phyloP scores from a whole-genome alignment of 2,888 invertebrate species.

The Diaperis boleti region DNA sequence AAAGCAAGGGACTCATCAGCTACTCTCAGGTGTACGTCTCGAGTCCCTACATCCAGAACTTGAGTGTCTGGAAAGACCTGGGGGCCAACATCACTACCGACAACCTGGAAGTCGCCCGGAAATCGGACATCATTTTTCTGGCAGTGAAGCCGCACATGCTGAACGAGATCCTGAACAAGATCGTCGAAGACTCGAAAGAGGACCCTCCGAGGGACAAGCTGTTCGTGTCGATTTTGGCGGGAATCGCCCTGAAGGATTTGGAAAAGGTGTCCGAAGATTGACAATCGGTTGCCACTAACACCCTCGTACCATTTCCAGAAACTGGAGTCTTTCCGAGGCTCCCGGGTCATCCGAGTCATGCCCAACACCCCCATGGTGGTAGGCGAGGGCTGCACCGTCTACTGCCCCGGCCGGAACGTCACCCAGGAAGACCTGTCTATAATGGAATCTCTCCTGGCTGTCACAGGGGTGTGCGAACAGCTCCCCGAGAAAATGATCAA shows the following conservation, averaged over 20 bases:
- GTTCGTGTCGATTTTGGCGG: conserved; percentile 87
- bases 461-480: conserved; percentile 77
- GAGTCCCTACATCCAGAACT: conserved; percentile 76
- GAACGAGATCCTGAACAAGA: conserved; percentile 67
- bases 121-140: conserved; percentile 82
- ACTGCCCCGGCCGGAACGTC: conserved; percentile 70
- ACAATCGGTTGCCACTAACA: too few relatives aligned
- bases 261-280: conserved; percentile 70
- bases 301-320: too few relatives aligned
- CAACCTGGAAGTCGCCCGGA: conserved; percentile 75
- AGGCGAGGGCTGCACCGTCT: conserved; percentile 77
- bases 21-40: conserved; percentile 78
- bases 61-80: conserved; percentile 74
- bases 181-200: conserved; percentile 55
- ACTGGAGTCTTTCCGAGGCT: conserved; percentile 44
- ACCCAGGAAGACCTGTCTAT: conserved; percentile 69
- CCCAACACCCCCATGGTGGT: conserved; percentile 90
- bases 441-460: conserved; percentile 71
- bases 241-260: conserved; percentile 75
- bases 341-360: conserved; percentile 80
- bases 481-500: conserved; percentile 85
- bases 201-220: conserved; percentile 68
- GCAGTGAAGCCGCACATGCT: conserved; percentile 90
- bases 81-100: conserved; percentile 73
- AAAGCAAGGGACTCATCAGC: conserved; percentile 75